These are phyloP conservation scores for Calliphora vicina DNA, from an alignment of 1,140 invertebrate genomes.

Conservation along the genomic window DNA sequence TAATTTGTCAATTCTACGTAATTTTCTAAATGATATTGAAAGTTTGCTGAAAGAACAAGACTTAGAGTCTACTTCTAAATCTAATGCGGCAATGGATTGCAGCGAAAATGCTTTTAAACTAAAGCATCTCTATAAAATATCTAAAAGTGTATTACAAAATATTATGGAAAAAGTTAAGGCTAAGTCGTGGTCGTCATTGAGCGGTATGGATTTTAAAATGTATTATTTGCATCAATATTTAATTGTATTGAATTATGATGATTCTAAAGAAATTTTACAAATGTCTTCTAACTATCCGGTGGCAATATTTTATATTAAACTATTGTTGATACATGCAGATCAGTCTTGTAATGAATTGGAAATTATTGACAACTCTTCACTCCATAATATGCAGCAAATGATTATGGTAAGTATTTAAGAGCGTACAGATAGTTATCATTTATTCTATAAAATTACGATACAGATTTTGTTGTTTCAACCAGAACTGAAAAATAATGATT, in stretches of 20 bases:
- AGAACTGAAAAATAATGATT: slow-evolving; percentile 16
- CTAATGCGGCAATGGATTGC: background rate
- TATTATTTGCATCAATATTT: background rate
- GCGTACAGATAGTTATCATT: too few species aligned
- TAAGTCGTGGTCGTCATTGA: background rate
- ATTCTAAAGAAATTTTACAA: slow-evolving; percentile 11
- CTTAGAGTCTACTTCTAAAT: background rate
- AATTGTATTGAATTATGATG: background rate
- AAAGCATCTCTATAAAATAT: background rate
- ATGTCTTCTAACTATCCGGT: slow-evolving; percentile 44
- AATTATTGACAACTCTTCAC: background rate
- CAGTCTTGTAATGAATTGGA: slow-evolving; percentile 26
- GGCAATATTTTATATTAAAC: slow-evolving; percentile 48
- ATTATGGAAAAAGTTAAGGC: background rate
- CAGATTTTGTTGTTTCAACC: too few species aligned
- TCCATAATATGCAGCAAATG: background rate
- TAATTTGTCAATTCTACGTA: background rate
- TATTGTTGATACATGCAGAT: slow-evolving; percentile 36
- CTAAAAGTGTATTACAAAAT: background rate
- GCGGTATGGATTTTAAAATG: background rate
- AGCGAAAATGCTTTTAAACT: background rate
- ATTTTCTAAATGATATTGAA: background rate
- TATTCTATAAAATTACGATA: too few species aligned
- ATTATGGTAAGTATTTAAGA: background rate
- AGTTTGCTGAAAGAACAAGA: background rate